These are phyloP conservation scores for Porites evermanni DNA, from an alignment of 92 coral and sea anemone genomes.

Conservation along the genomic window DNA sequence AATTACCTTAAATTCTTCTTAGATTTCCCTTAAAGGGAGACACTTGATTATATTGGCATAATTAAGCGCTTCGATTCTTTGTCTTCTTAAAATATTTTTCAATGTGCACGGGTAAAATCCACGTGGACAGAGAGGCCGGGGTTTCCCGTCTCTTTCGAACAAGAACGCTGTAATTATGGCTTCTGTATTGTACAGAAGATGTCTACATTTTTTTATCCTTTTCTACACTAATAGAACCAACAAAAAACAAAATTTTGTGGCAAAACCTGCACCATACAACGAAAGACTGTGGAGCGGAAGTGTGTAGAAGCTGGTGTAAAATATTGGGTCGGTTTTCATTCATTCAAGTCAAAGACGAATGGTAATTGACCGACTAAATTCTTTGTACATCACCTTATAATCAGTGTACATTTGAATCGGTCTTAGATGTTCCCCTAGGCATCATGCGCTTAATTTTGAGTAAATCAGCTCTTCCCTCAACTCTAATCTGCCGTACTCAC, in stretches of 20 bases:
- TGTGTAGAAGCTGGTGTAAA: background rate
- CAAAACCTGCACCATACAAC: background rate
- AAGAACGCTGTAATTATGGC: background rate
- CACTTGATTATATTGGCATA: no score
- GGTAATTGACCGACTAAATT: background rate
- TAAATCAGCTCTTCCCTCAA: background rate
- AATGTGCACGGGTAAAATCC: no score
- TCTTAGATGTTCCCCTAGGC: background rate
- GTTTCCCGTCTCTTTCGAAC: background rate
- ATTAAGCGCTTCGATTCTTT: no score
- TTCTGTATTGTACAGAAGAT: background rate
- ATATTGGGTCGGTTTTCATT: background rate
- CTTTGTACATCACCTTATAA: background rate
- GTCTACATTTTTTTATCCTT: background rate
- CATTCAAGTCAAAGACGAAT: background rate
- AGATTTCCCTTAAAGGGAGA: no score
- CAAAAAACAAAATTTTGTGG: background rate
- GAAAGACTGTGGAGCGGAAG: slow-evolving; percentile 6
- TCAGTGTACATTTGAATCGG: background rate
- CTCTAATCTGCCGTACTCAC: background rate
- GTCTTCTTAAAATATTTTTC: no score
- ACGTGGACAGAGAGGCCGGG: background rate
- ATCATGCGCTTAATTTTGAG: background rate
- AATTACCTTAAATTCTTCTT: no score
- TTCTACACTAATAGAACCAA: background rate